These are phyloP conservation scores for Hyles euphorbiae DNA, from an alignment of 1,140 invertebrate species.

Conservation along the genomic window DNA sequence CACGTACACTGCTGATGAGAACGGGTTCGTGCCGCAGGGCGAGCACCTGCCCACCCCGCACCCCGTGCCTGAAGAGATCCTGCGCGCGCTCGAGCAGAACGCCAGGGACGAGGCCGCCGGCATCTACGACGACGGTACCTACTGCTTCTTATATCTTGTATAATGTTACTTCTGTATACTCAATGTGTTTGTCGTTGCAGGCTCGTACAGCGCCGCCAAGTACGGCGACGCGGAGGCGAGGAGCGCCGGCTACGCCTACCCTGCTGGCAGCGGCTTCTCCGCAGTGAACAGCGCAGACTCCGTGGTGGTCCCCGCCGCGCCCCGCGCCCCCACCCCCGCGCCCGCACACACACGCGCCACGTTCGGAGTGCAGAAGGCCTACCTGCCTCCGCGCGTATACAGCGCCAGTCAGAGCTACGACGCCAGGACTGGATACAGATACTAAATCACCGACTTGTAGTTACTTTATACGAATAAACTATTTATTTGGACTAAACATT, in stretches of 20 bases:
- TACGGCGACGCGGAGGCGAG: too few relatives aligned
- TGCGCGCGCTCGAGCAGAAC: constrained; percentile 59
- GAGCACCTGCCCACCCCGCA: constrained; percentile 87
- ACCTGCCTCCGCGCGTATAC: constrained; percentile 5
- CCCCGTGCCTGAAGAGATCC: constrained; percentile 79
- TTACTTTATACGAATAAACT: too few relatives aligned
- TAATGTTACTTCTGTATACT: too few relatives aligned
- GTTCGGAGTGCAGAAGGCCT: not conserved
- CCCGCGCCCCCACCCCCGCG: too few relatives aligned
- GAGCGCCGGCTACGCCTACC: too few relatives aligned
- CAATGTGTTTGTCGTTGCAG: not conserved
- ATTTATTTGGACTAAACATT: too few relatives aligned
- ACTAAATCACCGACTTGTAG: not conserved
- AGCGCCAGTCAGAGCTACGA: constrained; percentile 1
- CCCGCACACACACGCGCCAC: too few relatives aligned
- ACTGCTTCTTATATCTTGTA: constrained; percentile 21
- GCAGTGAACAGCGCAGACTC: too few relatives aligned
- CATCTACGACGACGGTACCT: constrained; percentile 59
- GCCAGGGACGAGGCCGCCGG: constrained; percentile 63
- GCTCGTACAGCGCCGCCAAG: too few relatives aligned
- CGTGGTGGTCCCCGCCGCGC: too few relatives aligned
- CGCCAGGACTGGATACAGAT: constrained; percentile 11
- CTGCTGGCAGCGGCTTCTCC: too few relatives aligned
- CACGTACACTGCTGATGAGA: constrained; percentile 86
- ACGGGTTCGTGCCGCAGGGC: constrained; percentile 85